Evolutionary conservation across 2,113 vertebrate species (phyloP), one percentile per base, ranked within the genome.

Genomic region (Pygoscelis adeliae): DNA sequence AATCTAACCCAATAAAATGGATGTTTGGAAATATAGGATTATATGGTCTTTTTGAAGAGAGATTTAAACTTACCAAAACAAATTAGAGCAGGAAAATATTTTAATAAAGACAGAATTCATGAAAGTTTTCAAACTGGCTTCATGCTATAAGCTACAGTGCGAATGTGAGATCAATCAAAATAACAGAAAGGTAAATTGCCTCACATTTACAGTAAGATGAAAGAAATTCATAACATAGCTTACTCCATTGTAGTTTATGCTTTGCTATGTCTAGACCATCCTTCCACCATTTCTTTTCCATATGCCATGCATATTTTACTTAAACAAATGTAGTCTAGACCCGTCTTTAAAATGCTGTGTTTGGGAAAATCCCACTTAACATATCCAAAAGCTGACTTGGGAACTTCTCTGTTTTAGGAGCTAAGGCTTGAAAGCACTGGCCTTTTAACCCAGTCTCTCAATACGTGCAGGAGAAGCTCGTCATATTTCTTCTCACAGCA

Each of bases 41-140:
- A 90, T 98, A 97, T 98, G 97, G 90, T 97, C 93, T 98, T 98
- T 98, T 97, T 97, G 96, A 98, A 98, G 96, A 98, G 21, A 87
- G 4, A 81, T 73, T 84, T 66, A 70, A 89, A 61, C 6, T 32
- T 20, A 69, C 5, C 22, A 98, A 98, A 98, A 98, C 72, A 97
- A 97, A 98, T 96, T 96, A 98, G 96, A 98, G 65, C 11, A 74
- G 21, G 27, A 82, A 85, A 94, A 65, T 50, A 47, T 69, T 73
- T 65, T 59, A 2, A 32, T 36, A 87, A 65, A 52, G 49, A 63
- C 20, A 81, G 32, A 87, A 83, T 65, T 47, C 6, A 19, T 19
- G 1, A 7, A 72, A 62, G 36, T 47, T 87, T 84, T 70, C 29
- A 30, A 82, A 61, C 27, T 40, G 34, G 13, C 19, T 84, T 83